These are phyloP conservation scores for Lasioglossum calceatum DNA, from an alignment of 2,888 invertebrate genomes.

Conservation along the genomic window DNA sequence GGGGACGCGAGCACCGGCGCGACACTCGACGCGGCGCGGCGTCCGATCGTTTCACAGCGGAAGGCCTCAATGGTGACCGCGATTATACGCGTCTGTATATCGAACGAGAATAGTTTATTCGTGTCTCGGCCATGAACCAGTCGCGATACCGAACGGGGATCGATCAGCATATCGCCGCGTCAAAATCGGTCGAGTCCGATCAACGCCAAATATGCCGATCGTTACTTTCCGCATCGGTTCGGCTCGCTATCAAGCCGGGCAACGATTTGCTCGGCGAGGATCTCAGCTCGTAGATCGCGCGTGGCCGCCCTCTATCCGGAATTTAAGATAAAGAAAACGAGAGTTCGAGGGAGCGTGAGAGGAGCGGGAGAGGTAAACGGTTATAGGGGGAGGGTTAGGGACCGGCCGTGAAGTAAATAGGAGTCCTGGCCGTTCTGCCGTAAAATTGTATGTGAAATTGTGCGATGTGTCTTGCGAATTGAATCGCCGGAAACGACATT, in stretches of 20 bases:
- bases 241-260: slow-evolving; percentile 9
- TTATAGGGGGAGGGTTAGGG: slow-evolving; percentile 69
- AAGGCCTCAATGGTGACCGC: slow-evolving; percentile 23
- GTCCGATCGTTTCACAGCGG: slow-evolving; percentile 31
- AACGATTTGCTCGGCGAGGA: slow-evolving; percentile 37
- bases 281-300: slow-evolving; percentile 38
- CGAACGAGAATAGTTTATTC: slow-evolving; percentile 30
- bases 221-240: neutral
- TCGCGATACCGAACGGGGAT: slow-evolving; percentile 32
- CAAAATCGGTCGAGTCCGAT: slow-evolving; percentile 26
- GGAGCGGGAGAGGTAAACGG: slow-evolving; percentile 58
- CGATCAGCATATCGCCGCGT: slow-evolving; percentile 37
- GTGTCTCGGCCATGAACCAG: slow-evolving; percentile 20
- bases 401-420: slow-evolving; percentile 82
- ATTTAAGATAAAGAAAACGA: slow-evolving; percentile 59
- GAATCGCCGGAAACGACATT: slow-evolving; percentile 85
- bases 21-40: neutral
- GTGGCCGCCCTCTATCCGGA: slow-evolving; percentile 45
- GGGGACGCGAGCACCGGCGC: neutral
- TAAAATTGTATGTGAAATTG: slow-evolving; percentile 85
- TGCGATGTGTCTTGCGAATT: slow-evolving; percentile 84
- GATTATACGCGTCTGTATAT: slow-evolving; percentile 20
- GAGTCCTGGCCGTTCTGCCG: slow-evolving; percentile 83
- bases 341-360: slow-evolving; percentile 20
- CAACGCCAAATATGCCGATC: neutral